These are phyloP conservation scores for Condylura cristata DNA, from an alignment of 2,113 vertebrate genomes.

Conservation along the genomic window DNA sequence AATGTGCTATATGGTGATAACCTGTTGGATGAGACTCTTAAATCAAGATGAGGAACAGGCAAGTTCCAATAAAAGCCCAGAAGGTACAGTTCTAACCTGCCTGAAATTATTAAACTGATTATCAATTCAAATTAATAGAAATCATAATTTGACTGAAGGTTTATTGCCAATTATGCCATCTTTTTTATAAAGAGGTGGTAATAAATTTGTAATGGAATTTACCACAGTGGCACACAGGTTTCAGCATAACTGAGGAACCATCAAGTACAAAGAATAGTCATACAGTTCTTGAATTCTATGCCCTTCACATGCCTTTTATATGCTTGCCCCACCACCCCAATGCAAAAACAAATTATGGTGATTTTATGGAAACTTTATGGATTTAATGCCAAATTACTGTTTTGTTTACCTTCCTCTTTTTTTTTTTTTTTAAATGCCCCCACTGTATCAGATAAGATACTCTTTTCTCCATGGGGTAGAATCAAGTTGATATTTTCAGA, in stretches of 20 bases:
- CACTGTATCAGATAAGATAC: neutral
- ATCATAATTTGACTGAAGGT: neutral
- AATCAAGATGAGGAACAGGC: neutral
- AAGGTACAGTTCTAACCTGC: neutral
- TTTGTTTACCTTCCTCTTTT: neutral
- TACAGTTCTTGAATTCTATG: neutral
- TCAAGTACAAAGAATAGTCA: neutral
- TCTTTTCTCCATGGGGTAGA: neutral
- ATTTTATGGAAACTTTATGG: conserved; percentile 71
- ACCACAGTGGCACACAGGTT: neutral
- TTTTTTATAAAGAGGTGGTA: neutral
- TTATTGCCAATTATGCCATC: neutral
- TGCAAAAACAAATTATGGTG: neutral
- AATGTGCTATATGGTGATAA: neutral
- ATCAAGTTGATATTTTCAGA: conserved; percentile 8
- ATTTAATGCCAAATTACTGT: neutral
- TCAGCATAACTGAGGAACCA: neutral
- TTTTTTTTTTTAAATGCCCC: neutral
- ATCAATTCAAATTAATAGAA: conserved; percentile 12
- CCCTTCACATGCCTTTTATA: neutral
- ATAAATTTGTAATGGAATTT: neutral
- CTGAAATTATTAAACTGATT: conserved; percentile 21
- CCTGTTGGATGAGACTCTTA: neutral
- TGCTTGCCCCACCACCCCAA: neutral
- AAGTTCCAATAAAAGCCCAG: neutral